A percentile compares a stretch with the other conserved stretches of the same genome.
Evolutionary conservation across 2,888 invertebrate genomes (phyloP).

Genomic region (Aphodius sticticus): DNA sequence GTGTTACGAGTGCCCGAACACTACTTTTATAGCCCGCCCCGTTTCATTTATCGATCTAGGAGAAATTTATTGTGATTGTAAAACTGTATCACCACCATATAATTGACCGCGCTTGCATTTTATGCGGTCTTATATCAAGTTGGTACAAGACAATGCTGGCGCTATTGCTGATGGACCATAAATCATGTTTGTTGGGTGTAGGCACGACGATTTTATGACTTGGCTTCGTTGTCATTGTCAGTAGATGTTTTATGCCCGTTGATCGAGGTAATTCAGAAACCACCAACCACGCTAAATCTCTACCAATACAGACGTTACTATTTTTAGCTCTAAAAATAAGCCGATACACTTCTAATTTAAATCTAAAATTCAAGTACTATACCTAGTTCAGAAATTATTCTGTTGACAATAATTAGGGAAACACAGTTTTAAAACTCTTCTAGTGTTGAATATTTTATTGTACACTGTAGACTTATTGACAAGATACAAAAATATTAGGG

Average conservation of each 20-base stretch:
- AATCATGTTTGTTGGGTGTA: slow-evolving; percentile 17
- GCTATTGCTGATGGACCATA: slow-evolving; percentile 15
- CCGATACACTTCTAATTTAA: too few relatives aligned
- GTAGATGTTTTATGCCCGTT: background rate
- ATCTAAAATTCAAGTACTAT: too few relatives aligned
- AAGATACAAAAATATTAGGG: too few relatives aligned
- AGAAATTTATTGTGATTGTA: slow-evolving; percentile 24
- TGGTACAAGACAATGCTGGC: slow-evolving; percentile 22
- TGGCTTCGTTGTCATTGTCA: background rate
- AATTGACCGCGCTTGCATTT: slow-evolving; percentile 16
- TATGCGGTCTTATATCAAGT: slow-evolving; percentile 17
- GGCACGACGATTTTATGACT: background rate
- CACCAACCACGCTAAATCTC: too few relatives aligned
- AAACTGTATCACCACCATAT: slow-evolving; percentile 16
- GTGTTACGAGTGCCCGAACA: background rate
- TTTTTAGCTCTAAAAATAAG: too few relatives aligned
- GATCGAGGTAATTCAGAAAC: too few relatives aligned
- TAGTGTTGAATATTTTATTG: too few relatives aligned
- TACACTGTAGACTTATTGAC: too few relatives aligned
- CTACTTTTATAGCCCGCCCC: slow-evolving; percentile 4
- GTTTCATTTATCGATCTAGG: slow-evolving; percentile 22
- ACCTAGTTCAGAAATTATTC: too few relatives aligned
- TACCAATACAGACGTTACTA: too few relatives aligned
- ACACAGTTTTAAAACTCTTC: too few relatives aligned
- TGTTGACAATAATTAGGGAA: too few relatives aligned